Percentiles rank a stretch among this genome's conserved stretches.
Evolutionary conservation across 2,797 vertebrate genomes (phyloP).

Genomic region (Pangasius djambal): DNA sequence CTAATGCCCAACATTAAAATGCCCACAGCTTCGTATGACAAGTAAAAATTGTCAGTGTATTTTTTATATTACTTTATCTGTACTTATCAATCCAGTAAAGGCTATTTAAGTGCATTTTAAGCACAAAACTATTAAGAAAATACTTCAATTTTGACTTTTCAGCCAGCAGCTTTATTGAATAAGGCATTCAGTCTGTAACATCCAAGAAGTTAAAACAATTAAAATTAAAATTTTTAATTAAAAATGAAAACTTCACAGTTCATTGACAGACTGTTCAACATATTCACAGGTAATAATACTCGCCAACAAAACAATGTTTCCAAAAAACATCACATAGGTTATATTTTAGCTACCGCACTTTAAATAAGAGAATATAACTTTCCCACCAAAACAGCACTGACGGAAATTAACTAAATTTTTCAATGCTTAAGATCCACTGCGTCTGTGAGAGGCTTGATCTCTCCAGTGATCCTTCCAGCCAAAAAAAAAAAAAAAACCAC

Average conservation of each 20-base stretch:
- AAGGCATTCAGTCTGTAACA: constrained; percentile 46
- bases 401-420: neutral
- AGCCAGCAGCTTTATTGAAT: constrained; percentile 59
- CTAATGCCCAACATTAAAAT: neutral
- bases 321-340: neutral
- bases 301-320: neutral
- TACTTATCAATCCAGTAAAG: neutral
- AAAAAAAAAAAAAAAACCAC: neutral
- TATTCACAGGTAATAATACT: constrained; percentile 38
- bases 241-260: constrained; percentile 14
- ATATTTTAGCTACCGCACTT: neutral
- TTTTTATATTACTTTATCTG: neutral
- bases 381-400: neutral
- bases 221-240: neutral
- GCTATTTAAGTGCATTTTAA: neutral
- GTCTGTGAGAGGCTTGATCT: neutral
- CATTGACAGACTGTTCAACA: constrained; percentile 1
- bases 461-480: too few relatives aligned
- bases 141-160: neutral
- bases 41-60: neutral
- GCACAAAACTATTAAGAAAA: neutral
- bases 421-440: neutral
- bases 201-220: constrained; percentile 2
- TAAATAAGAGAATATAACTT: neutral
- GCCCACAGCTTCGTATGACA: neutral